Percentiles rank a stretch among this genome's conserved stretches.
These are phyloP conservation scores for Buathra laborator DNA, from an alignment of 2,888 invertebrate species.

Conservation along the genomic window DNA sequence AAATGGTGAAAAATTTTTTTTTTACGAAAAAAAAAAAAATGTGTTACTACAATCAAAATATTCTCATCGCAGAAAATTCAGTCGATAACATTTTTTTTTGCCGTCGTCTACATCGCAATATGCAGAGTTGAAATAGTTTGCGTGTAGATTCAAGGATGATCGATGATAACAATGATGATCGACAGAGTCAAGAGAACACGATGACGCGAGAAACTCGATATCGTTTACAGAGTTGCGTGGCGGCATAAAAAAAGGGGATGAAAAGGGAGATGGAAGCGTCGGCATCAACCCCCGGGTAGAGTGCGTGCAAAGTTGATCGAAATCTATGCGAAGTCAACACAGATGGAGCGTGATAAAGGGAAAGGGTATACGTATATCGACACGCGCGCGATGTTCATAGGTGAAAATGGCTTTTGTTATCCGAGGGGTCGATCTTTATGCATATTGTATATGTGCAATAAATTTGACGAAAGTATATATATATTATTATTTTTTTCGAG, in stretches of 20 bases:
- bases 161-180: slow-evolving; percentile 34
- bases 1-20: too few relatives aligned
- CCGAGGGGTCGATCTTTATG: slow-evolving; percentile 29
- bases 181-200: slow-evolving; percentile 30
- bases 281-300: slow-evolving; percentile 17
- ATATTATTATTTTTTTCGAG: background rate
- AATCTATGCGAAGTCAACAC: slow-evolving; percentile 56
- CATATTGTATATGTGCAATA: background rate
- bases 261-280: slow-evolving; percentile 10
- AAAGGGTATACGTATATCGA: slow-evolving; percentile 12
- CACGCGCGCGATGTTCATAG: slow-evolving; percentile 18
- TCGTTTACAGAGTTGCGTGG: slow-evolving; percentile 32
- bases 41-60: too few relatives aligned
- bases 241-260: background rate
- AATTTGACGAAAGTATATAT: slow-evolving; percentile 42
- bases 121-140: background rate
- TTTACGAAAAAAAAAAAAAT: too few relatives aligned
- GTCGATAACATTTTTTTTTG: too few relatives aligned
- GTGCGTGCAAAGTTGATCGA: slow-evolving; percentile 45
- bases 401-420: slow-evolving; percentile 40
- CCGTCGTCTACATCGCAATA: background rate
- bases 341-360: slow-evolving; percentile 21
- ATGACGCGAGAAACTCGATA: slow-evolving; percentile 62
- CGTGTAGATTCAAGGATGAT: slow-evolving; percentile 33
- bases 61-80: too few relatives aligned